phyloP scores from a whole-genome alignment of 2,888 invertebrate genomes.

The Leptothorax acervorum region DNA sequence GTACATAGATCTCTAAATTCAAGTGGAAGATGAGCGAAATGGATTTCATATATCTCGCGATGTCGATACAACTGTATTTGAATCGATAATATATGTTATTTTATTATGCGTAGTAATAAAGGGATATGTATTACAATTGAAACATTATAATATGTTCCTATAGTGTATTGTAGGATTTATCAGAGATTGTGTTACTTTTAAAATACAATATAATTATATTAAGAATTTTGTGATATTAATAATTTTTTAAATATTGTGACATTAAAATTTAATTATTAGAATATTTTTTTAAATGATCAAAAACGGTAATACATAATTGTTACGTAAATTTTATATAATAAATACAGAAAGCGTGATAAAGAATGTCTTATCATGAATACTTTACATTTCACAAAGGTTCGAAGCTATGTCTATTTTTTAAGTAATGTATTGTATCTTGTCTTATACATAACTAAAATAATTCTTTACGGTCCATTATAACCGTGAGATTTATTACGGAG shows the following conservation, averaged over 20 bases:
- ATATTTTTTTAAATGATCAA: neutral
- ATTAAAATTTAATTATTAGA: neutral
- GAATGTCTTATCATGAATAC: neutral
- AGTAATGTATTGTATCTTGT: neutral
- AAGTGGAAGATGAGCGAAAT: neutral
- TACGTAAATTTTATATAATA: neutral
- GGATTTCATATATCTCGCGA: neutral
- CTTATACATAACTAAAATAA: neutral
- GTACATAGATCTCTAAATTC: constrained; percentile 27
- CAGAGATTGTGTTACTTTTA: neutral
- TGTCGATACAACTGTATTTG: neutral
- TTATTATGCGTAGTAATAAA: neutral
- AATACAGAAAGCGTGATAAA: neutral
- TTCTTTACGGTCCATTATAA: constrained; percentile 11
- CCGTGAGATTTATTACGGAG: constrained; percentile 16
- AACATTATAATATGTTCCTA: neutral
- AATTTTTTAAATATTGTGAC: neutral
- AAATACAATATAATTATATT: neutral
- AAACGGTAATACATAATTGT: neutral
- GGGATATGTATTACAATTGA: neutral
- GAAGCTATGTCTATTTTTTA: neutral
- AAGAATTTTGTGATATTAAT: neutral
- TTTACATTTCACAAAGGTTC: neutral
- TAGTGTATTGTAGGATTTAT: neutral
- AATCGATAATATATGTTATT: neutral